Evolutionary conservation across 2,113 vertebrate species (phyloP).

Genomic region (Pterocles gutturalis): DNA sequence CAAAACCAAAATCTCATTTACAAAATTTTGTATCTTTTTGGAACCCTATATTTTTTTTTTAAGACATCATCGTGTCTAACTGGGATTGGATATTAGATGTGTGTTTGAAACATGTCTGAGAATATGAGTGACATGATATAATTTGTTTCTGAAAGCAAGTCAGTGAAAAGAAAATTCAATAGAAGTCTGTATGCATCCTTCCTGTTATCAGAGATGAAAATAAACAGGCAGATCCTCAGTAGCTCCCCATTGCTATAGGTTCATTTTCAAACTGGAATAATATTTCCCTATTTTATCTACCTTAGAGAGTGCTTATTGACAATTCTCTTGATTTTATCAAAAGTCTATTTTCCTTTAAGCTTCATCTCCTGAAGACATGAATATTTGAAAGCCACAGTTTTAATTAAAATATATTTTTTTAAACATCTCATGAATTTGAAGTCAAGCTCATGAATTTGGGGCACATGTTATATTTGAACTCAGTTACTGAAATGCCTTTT

Average conservation of each 20-base stretch:
- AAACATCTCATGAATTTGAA: background rate
- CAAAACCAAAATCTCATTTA: background rate
- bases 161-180: background rate
- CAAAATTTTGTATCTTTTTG: background rate
- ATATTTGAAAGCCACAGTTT: background rate
- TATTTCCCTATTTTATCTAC: background rate
- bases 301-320: background rate
- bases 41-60: background rate
- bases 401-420: background rate
- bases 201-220: background rate
- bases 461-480: background rate
- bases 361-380: background rate
- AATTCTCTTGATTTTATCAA: background rate
- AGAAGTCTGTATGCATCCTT: background rate
- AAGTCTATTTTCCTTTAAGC: background rate
- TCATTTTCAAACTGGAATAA: background rate
- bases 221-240: background rate
- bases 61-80: background rate
- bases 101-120: background rate
- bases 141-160: slow-evolving; percentile 1
- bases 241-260: background rate
- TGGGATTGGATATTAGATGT: background rate
- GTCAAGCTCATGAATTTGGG: background rate
- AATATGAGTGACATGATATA: background rate
- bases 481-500: no score